These are phyloP conservation scores for Agrotis puta DNA, from an alignment of 2,888 invertebrate species.

Conservation along the genomic window DNA sequence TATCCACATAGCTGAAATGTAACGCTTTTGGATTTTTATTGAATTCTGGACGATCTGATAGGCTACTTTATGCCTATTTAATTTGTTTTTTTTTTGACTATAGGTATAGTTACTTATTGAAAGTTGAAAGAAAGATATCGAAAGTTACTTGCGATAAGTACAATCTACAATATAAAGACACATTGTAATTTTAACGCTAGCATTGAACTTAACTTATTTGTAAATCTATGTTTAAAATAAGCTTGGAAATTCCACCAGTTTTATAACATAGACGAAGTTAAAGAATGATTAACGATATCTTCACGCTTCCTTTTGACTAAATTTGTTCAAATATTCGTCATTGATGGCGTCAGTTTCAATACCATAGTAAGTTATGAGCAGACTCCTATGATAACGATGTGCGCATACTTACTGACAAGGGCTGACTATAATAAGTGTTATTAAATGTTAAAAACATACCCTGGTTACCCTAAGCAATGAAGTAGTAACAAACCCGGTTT, in stretches of 20 bases:
- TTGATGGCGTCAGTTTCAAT: neutral
- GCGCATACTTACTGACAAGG: neutral
- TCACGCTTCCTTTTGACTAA: conserved; percentile 22
- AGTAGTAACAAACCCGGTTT: no score
- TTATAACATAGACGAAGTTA: neutral
- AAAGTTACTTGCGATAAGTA: neutral
- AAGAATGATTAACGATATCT: neutral
- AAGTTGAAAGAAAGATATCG: neutral
- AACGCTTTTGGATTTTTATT: conserved; percentile 33
- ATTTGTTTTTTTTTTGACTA: neutral
- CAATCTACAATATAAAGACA: no score
- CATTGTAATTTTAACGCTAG: neutral
- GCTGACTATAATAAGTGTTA: neutral
- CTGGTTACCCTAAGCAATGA: neutral
- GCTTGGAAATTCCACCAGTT: neutral
- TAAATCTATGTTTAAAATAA: no score
- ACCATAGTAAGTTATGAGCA: neutral
- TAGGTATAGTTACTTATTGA: neutral
- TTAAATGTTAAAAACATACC: neutral
- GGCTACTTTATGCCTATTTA: neutral
- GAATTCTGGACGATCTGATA: conserved; percentile 10
- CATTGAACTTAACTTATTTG: neutral
- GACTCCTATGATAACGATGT: neutral
- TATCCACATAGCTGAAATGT: conserved; percentile 24
- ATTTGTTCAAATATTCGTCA: conserved; percentile 7